Conservation (phyloP, 2,113 vertebrate species). For the Shinisaurus crocodilurus region DNA sequence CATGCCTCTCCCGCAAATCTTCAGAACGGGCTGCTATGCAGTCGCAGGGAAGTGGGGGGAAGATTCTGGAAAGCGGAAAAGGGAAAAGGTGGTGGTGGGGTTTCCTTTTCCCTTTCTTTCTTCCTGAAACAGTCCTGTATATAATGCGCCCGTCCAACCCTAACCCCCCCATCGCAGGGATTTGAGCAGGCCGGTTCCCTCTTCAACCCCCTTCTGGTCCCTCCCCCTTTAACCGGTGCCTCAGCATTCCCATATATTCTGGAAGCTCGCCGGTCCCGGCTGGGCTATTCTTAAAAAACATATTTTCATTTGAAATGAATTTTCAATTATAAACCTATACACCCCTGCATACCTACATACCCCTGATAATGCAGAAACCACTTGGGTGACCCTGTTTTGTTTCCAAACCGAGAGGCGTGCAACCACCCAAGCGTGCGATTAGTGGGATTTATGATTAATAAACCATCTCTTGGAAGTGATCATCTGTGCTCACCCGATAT, state of each 20-base stretch:
- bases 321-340: background rate
- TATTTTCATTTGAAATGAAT: background rate
- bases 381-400: no score
- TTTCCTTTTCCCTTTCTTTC: background rate
- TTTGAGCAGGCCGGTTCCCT: background rate
- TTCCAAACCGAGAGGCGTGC: background rate
- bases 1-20: no score
- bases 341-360: background rate
- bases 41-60: slow-evolving; percentile 34
- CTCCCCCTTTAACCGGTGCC: background rate
- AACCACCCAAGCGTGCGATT: background rate
- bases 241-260: background rate
- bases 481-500: no score
- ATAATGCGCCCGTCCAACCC: background rate
- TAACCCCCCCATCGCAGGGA: background rate
- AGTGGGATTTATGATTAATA: background rate
- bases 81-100: background rate
- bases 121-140: background rate
- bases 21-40: background rate
- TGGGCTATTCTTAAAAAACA: background rate
- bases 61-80: background rate
- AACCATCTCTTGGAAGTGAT: background rate
- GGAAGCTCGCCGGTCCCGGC: background rate
- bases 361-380: background rate
- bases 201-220: background rate